phyloP scores from a whole-genome alignment of 2,888 invertebrate species.

The Pristionchus japonicus region DNA sequence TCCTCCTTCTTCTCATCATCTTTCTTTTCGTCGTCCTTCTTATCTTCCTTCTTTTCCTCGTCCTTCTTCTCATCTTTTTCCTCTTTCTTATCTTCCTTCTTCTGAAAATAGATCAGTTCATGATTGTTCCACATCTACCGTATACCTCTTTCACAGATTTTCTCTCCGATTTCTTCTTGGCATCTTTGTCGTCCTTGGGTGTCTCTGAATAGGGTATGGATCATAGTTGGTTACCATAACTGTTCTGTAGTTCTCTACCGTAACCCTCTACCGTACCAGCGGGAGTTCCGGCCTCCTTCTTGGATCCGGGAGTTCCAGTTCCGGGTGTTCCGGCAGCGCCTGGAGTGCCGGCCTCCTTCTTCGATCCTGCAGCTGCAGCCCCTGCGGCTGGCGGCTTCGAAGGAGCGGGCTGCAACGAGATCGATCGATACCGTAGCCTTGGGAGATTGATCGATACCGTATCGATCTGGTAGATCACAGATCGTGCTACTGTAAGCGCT shows the following conservation, averaged over 20 bases:
- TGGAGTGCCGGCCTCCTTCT: constrained; percentile 2
- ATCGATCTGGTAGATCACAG: neutral
- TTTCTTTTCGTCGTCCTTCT: constrained; percentile 3
- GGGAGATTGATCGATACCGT: no score
- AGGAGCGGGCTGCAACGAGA: neutral
- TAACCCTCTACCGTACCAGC: constrained; percentile 12
- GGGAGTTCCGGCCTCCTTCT: constrained; percentile 1
- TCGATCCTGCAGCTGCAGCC: neutral
- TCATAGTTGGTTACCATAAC: neutral
- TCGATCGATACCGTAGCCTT: neutral
- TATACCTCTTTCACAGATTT: constrained; percentile 2
- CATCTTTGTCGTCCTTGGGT: constrained; percentile 13
- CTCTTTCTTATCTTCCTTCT: constrained; percentile 12
- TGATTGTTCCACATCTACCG: neutral
- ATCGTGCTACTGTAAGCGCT: neutral
- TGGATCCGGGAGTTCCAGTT: constrained; percentile 17
- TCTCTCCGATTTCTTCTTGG: neutral
- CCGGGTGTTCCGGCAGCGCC: neutral
- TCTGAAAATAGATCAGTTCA: neutral
- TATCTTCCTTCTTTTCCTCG: neutral
- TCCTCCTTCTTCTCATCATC: constrained; percentile 31
- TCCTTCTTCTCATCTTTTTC: constrained; percentile 32
- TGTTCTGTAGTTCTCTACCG: neutral
- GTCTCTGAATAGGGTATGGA: neutral
- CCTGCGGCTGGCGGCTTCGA: neutral